Conservation (phyloP, 1,140 invertebrate species). For the Lordiphosa mommai region DNA sequence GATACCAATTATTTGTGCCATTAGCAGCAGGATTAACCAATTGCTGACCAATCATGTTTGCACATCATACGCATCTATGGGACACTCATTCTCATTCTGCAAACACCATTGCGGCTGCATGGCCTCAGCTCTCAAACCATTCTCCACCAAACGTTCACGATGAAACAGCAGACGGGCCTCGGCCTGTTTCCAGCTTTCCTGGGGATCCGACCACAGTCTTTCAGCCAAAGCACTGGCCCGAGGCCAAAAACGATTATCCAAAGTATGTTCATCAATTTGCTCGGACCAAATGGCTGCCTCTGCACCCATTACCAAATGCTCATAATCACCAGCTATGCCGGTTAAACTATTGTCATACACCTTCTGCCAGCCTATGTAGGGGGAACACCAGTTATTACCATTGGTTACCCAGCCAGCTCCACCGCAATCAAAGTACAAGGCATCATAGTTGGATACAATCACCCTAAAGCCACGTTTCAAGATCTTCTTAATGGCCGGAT, state of each 20-base stretch:
- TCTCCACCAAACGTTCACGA: conserved; percentile 85
- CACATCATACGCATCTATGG: conserved; percentile 66
- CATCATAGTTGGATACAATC: conserved; percentile 92
- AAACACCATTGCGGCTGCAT: conserved; percentile 90
- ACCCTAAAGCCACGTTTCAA: conserved; percentile 86
- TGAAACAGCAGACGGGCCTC: conserved; percentile 86
- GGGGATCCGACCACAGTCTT: conserved; percentile 87
- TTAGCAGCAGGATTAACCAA: conserved; percentile 19
- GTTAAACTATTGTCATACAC: conserved; percentile 88
- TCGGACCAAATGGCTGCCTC: conserved; percentile 91
- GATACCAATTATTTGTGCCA: conserved; percentile 27
- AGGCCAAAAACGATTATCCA: conserved; percentile 88
- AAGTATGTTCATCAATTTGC: conserved; percentile 84
- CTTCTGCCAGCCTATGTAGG: conserved; percentile 93
- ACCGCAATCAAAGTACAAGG: conserved; percentile 91
- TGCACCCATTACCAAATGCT: conserved; percentile 84
- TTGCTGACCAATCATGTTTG: conserved; percentile 16
- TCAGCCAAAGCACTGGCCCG: conserved; percentile 89
- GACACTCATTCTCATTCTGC: conserved; percentile 87
- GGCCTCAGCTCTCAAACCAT: conserved; percentile 85
- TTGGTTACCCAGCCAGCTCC: conserved; percentile 84
- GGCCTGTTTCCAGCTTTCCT: conserved; percentile 82
- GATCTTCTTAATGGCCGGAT: conserved; percentile 84
- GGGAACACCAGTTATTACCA: conserved; percentile 92
- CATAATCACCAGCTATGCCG: conserved; percentile 81